These are phyloP conservation scores for Hyles euphorbiae DNA, from an alignment of 1,140 invertebrate genomes.

Conservation along the genomic window DNA sequence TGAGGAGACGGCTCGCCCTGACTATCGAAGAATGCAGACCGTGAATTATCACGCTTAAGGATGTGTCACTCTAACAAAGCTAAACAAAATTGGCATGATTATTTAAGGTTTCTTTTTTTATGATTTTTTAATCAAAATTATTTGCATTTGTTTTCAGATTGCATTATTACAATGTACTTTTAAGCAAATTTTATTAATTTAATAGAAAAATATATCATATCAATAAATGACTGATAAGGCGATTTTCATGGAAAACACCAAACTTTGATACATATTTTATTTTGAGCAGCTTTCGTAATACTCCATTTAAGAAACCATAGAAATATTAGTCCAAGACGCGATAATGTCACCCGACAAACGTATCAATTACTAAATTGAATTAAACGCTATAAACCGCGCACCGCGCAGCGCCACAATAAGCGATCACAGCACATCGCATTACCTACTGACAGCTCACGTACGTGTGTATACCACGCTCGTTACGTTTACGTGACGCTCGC, in stretches of 20 bases:
- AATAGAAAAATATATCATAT: no score
- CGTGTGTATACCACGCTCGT: slow-evolving; percentile 62
- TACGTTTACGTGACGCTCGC: slow-evolving; percentile 70
- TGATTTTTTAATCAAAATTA: no score
- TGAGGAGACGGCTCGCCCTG: slow-evolving; percentile 53
- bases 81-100: not conserved
- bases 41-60: slow-evolving; percentile 72
- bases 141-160: no score
- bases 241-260: no score
- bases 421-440: slow-evolving; percentile 68
- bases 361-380: slow-evolving; percentile 75
- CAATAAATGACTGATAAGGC: no score
- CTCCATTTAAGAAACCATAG: no score
- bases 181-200: no score
- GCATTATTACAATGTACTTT: no score
- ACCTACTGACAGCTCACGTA: slow-evolving; percentile 67
- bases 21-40: slow-evolving; percentile 71
- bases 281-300: no score
- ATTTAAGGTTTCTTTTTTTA: not conserved
- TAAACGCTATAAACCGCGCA: slow-evolving; percentile 69
- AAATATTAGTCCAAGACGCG: slow-evolving; percentile 29
- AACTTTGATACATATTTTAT: no score
- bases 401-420: slow-evolving; percentile 59
- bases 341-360: slow-evolving; percentile 57
- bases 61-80: slow-evolving; percentile 46